Evolutionary conservation across 2,888 invertebrate species (phyloP).

Genomic region (Chrysolina americana): DNA sequence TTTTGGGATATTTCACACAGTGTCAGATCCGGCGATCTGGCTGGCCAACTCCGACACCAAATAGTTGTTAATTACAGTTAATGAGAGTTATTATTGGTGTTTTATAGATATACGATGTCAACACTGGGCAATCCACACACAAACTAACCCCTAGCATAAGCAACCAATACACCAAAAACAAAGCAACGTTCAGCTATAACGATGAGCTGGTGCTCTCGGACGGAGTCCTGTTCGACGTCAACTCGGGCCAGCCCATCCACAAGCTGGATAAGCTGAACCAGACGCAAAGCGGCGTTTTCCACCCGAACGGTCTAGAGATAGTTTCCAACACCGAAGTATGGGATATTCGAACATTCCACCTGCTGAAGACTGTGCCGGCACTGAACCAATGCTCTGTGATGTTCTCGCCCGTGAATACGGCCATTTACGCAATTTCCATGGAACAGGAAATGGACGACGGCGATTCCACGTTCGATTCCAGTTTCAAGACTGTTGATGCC

Average conservation of each 20-base stretch:
- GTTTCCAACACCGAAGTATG: conserved; percentile 99
- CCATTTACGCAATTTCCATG: conserved; percentile 89
- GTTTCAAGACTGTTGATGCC: conserved; percentile 95
- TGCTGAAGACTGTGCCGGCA: conserved; percentile 93
- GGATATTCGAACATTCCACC: conserved; percentile 95
- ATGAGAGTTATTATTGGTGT: neutral
- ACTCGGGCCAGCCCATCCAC: conserved; percentile 89
- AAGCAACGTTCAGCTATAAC: conserved; percentile 93
- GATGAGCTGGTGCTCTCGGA: conserved; percentile 96
- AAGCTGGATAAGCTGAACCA: conserved; percentile 98
- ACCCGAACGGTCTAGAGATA: conserved; percentile 95
- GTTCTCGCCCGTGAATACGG: conserved; percentile 90
- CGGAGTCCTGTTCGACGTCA: conserved; percentile 95
- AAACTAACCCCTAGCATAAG: conserved; percentile 86
- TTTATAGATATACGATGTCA: conserved; percentile 86
- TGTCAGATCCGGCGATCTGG: too few species aligned
- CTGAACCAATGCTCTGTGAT: conserved; percentile 90
- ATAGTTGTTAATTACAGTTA: too few species aligned
- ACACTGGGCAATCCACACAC: conserved; percentile 82
- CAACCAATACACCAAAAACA: conserved; percentile 94
- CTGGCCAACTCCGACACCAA: too few species aligned
- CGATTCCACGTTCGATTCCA: conserved; percentile 86
- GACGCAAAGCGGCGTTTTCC: conserved; percentile 94
- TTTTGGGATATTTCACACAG: too few species aligned
- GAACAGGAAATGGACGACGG: conserved; percentile 83